Conservation (phyloP, 2,888 invertebrate genomes). For the Hymenopus coronatus region DNA sequence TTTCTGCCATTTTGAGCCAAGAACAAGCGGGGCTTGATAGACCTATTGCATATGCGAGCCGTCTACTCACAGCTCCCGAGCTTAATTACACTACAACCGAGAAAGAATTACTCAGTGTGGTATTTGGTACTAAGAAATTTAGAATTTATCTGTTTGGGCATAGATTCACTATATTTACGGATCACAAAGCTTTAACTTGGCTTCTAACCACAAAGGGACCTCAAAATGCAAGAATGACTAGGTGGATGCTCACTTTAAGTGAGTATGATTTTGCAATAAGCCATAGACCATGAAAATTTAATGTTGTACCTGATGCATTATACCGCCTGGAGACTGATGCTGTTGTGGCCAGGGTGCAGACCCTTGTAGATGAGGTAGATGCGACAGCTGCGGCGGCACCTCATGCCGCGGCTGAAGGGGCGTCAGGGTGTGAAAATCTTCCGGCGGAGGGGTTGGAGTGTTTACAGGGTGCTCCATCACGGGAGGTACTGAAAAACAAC, state of each 20-base stretch:
- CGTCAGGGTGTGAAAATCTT: too few relatives aligned
- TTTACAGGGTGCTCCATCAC: too few relatives aligned
- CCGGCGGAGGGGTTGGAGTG: too few relatives aligned
- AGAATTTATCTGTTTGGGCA: too few relatives aligned
- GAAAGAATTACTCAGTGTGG: too few relatives aligned
- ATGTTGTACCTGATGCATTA: not conserved
- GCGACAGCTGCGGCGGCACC: too few relatives aligned
- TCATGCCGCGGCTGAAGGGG: not conserved
- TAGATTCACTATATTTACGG: not conserved
- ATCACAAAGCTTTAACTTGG: not conserved
- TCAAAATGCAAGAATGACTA: not conserved
- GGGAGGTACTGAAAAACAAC: too few relatives aligned
- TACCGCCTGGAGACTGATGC: not conserved
- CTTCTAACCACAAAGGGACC: not conserved
- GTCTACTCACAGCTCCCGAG: constrained; percentile 24
- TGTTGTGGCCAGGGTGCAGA: too few relatives aligned
- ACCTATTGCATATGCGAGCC: constrained; percentile 34
- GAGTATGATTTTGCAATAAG: not conserved
- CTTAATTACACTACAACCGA: constrained; percentile 14
- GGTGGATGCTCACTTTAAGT: not conserved
- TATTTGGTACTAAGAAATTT: too few relatives aligned
- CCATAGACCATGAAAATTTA: not conserved
- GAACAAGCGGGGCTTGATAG: constrained; percentile 8
- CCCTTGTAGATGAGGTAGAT: too few relatives aligned
- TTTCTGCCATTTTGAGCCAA: constrained; percentile 32